phyloP scores from a whole-genome alignment of 2,888 invertebrate species.

The Torymus auratus region DNA sequence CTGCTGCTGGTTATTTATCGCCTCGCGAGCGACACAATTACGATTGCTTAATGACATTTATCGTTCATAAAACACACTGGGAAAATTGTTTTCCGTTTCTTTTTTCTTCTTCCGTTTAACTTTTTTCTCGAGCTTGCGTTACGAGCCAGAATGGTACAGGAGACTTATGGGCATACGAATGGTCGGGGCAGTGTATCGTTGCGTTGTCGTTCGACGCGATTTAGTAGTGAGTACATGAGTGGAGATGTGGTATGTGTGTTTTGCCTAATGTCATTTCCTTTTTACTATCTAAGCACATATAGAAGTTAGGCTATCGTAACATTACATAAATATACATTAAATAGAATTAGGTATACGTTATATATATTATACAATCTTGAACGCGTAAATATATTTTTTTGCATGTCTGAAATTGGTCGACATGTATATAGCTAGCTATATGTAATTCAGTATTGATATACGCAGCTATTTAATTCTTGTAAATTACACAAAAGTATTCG shows the following conservation, averaged over 20 bases:
- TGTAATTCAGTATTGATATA: no score
- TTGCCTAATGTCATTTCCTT: no score
- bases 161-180: no score
- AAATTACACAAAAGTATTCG: no score
- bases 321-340: constrained; percentile 8
- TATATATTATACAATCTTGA: not conserved
- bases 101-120: no score
- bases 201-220: no score
- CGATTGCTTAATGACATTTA: not conserved
- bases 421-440: no score
- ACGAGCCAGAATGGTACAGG: not conserved
- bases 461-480: no score
- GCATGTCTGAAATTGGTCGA: not conserved
- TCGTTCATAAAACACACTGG: constrained; percentile 5
- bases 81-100: not conserved
- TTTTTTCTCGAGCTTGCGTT: not conserved
- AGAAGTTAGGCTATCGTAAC: not conserved
- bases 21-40: not conserved
- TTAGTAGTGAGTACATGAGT: no score
- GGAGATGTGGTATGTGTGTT: no score
- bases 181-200: no score
- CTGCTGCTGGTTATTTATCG: constrained; percentile 17
- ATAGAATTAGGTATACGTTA: constrained; percentile 6
- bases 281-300: no score
- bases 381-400: not conserved